Conservation (phyloP, 2,888 invertebrate genomes). For the Synanthedon myopaeformis region DNA sequence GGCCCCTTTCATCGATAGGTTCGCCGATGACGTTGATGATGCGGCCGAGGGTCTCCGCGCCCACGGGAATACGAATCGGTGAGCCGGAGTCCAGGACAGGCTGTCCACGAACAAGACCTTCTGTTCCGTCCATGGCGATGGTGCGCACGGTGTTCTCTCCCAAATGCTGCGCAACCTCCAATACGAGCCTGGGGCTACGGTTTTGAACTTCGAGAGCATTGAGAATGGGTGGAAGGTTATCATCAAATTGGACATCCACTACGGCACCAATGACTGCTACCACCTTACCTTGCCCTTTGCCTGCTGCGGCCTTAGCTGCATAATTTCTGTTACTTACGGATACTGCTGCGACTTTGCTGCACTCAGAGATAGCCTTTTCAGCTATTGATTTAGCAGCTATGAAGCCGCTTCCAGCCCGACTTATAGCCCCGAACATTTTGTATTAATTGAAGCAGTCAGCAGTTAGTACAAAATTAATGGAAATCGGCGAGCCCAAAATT, state of each 20-base stretch:
- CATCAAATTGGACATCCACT: slow-evolving; percentile 97
- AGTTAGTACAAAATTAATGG: slow-evolving; percentile 26
- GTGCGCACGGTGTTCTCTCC: slow-evolving; percentile 91
- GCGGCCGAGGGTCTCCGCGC: slow-evolving; percentile 89
- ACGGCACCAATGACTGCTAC: slow-evolving; percentile 98
- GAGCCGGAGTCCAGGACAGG: slow-evolving; percentile 84
- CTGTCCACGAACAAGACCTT: slow-evolving; percentile 90
- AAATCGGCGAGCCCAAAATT: slow-evolving; percentile 35
- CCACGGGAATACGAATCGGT: slow-evolving; percentile 93
- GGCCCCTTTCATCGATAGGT: slow-evolving; percentile 91
- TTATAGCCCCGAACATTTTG: slow-evolving; percentile 74
- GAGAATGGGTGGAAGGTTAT: slow-evolving; percentile 90
- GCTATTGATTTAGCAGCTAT: slow-evolving; percentile 70
- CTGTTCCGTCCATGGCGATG: slow-evolving; percentile 95
- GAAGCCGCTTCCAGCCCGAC: slow-evolving; percentile 71
- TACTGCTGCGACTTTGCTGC: slow-evolving; percentile 64
- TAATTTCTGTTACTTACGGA: slow-evolving; percentile 47
- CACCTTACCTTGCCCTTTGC: slow-evolving; percentile 73
- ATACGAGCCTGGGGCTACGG: slow-evolving; percentile 81
- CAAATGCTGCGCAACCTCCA: slow-evolving; percentile 93
- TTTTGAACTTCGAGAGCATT: slow-evolving; percentile 95
- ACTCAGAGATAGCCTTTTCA: slow-evolving; percentile 71
- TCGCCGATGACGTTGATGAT: slow-evolving; percentile 94
- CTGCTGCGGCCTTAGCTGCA: slow-evolving; percentile 36
- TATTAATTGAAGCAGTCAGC: slow-evolving; percentile 28